Conservation (phyloP, 2,113 vertebrate species). For the Limanda limanda region DNA sequence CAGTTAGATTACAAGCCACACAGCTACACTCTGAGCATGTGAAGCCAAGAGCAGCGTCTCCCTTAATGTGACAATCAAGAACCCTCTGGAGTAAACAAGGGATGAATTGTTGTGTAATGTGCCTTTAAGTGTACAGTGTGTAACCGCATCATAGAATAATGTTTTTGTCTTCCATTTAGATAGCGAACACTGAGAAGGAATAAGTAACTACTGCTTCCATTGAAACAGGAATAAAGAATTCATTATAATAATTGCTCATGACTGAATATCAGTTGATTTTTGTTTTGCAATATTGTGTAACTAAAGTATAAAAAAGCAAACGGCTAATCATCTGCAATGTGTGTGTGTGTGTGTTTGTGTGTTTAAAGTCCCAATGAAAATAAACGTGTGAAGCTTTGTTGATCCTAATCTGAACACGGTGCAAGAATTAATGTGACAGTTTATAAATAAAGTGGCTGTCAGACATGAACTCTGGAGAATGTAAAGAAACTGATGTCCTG, state of each 20-base stretch:
- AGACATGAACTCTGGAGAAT: background rate
- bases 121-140: background rate
- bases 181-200: background rate
- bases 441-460: background rate
- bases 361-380: constrained; percentile 1
- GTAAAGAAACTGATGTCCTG: too few species aligned
- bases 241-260: too few species aligned
- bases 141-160: background rate
- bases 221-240: background rate
- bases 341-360: background rate
- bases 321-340: constrained; percentile 4
- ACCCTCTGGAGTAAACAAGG: background rate
- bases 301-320: constrained; percentile 1
- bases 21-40: constrained; percentile 11
- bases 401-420: background rate
- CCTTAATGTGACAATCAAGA: background rate
- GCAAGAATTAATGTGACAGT: background rate
- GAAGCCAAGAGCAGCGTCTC: background rate
- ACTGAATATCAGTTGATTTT: background rate
- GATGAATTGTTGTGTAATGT: background rate
- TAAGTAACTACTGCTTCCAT: background rate
- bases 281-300: background rate
- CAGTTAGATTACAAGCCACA: constrained; percentile 21
- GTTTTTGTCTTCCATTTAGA: background rate
- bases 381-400: background rate